Conservation (phyloP, 2,113 vertebrate genomes). For the Plotosus lineatus region DNA sequence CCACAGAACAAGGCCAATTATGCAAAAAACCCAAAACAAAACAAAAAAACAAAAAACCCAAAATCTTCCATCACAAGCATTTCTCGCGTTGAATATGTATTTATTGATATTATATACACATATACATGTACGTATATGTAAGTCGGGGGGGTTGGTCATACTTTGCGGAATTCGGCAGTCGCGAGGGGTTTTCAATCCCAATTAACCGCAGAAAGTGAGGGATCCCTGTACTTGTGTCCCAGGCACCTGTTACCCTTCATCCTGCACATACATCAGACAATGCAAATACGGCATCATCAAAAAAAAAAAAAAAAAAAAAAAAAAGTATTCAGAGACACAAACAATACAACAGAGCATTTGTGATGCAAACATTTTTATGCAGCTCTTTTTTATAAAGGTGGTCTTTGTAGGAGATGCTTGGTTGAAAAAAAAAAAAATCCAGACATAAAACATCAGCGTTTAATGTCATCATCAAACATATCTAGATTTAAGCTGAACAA, state of each 20-base stretch:
- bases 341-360: conserved; percentile 5
- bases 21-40: no score
- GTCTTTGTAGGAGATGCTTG: background rate
- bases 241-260: background rate
- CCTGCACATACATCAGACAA: background rate
- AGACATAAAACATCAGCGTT: conserved; percentile 6
- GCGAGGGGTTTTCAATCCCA: no score
- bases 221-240: background rate
- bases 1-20: no score
- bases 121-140: no score
- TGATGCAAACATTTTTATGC: background rate
- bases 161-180: no score
- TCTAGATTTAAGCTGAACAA: background rate
- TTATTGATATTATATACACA: no score
- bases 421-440: background rate
- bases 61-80: no score
- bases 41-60: no score
- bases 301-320: background rate
- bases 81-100: no score
- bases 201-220: no score
- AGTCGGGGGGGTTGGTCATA: no score
- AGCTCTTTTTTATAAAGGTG: background rate
- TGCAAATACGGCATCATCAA: background rate
- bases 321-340: background rate
- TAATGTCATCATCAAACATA: background rate